A percentile compares a stretch with the other conserved stretches of the same genome.
Conservation (phyloP, 2,888 invertebrate species). For the Plebejus anna region DNA sequence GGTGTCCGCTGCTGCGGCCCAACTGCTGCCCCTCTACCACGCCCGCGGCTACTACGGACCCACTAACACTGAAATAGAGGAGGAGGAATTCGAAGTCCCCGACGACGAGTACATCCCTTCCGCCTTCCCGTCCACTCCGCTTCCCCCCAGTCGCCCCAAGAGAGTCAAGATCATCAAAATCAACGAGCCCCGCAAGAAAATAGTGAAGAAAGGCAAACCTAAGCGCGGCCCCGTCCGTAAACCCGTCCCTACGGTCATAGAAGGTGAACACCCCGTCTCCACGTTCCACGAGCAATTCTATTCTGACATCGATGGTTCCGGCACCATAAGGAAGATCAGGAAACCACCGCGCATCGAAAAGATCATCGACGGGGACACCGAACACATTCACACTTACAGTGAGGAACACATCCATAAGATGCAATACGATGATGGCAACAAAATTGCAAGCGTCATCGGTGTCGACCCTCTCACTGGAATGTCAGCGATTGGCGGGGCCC, state of each 20-base stretch:
- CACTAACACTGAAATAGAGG: conserved; percentile 57
- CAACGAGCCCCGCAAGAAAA: conserved; percentile 62
- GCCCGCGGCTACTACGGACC: conserved; percentile 74
- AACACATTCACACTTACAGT: conserved; percentile 75
- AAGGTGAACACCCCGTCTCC: conserved; percentile 66
- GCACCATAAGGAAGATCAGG: conserved; percentile 65
- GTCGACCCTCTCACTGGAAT: conserved; percentile 54
- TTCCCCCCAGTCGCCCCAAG: conserved; percentile 50
- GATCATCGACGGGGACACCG: conserved; percentile 74
- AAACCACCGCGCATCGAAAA: conserved; percentile 75
- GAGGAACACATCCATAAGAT: conserved; percentile 75
- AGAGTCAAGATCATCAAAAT: conserved; percentile 66
- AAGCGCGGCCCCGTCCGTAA: conserved; percentile 56
- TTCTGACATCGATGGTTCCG: conserved; percentile 68
- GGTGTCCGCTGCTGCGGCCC: conserved; percentile 54
- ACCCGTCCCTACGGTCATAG: conserved; percentile 39
- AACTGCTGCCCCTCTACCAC: conserved; percentile 67
- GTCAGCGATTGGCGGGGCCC: conserved; percentile 48
- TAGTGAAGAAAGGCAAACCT: conserved; percentile 58
- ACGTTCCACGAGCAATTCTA: conserved; percentile 74
- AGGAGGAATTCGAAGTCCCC: conserved; percentile 58
- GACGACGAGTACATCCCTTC: conserved; percentile 51
- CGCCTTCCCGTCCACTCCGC: conserved; percentile 47
- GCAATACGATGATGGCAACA: conserved; percentile 57
- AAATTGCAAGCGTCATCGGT: conserved; percentile 48